phyloP scores from a whole-genome alignment of 2,113 vertebrate genomes.

The Tupaia tana region DNA sequence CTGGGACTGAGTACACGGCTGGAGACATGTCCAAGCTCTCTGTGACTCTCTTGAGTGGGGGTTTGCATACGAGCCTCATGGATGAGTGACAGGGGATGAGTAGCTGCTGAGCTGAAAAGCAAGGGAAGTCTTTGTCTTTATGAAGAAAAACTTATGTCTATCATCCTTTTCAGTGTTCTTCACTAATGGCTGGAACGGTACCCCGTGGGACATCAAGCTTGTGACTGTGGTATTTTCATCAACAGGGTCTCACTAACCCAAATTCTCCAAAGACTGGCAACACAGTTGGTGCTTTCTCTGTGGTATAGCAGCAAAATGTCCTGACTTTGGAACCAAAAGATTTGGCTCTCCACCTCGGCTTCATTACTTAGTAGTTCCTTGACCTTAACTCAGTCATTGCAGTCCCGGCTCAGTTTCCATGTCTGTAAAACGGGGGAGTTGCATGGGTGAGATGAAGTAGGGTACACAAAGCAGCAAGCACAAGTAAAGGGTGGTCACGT shows the following conservation, averaged over 20 bases:
- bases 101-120: conserved; percentile 10
- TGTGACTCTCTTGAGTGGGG: not conserved
- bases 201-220: not conserved
- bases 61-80: not conserved
- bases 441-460: not conserved
- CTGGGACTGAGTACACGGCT: not conserved
- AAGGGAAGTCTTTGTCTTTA: not conserved
- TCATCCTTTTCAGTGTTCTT: not conserved
- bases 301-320: not conserved
- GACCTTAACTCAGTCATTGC: not conserved
- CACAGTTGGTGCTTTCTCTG: not conserved
- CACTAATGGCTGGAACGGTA: not conserved
- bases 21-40: not conserved
- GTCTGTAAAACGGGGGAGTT: not conserved
- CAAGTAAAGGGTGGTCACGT: not conserved
- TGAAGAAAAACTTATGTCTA: too few species aligned
- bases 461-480: not conserved
- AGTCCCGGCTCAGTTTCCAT: not conserved
- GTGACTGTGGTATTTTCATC: not conserved
- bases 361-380: not conserved
- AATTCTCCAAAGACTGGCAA: not conserved
- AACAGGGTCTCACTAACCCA: not conserved
- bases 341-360: not conserved
- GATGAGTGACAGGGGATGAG: not conserved
- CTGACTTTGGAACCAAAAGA: not conserved